Evolutionary conservation across 2,888 invertebrate species (phyloP), one percentile per base, ranked within the genome.

Genomic region (Melikaiella ostensackeni): DNA sequence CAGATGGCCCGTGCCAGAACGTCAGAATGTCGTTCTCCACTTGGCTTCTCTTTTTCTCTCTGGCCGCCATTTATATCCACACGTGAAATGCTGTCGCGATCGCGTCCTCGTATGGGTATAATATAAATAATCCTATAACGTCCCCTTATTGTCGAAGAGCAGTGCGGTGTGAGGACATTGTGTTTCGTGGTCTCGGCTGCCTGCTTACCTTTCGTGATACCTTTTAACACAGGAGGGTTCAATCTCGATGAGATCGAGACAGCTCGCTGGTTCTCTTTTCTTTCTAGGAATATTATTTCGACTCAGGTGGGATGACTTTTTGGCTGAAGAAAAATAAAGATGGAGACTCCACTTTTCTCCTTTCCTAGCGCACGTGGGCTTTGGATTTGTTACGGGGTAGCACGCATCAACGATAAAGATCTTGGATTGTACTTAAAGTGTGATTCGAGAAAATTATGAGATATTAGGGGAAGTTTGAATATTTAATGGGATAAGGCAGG

Each of bases 81-180:
- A 50, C 70, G 33, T 70, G 70, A 70, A 70, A 50, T 46, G 50
- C 30, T 70, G 30, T 70, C 70, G 70, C 73, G 77, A 30, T 21
- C 61, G 74, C 70, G 77, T 46, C 66, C 74, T 63, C 76, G 75
- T 76, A 76, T 77, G 64, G 74, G 78, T 70, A 77, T 21, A 59
- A 59, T 81, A 84, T 83, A 84, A 84, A 84, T 84, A 84, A 84
- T 84, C 77, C 76, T 75, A 78, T 78, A 81, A 80, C 81, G 79
- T 78, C 79, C 74, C 75, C 82, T 82, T 80, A 81, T 84, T 82
- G 83, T 84, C 50, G 38, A 11, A 38, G 77, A 61, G 77, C 80
- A 77, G 24, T 80, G 83, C 82, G 82, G 84, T 83, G 81, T 79
- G 78, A 82, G 80, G 78, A 79, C 82, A 84, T 84, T 84, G 83